Percentiles rank a stretch among this genome's conserved stretches.
Evolutionary conservation across 2,113 vertebrate genomes (phyloP).

Genomic region (Gymnogyps californianus): DNA sequence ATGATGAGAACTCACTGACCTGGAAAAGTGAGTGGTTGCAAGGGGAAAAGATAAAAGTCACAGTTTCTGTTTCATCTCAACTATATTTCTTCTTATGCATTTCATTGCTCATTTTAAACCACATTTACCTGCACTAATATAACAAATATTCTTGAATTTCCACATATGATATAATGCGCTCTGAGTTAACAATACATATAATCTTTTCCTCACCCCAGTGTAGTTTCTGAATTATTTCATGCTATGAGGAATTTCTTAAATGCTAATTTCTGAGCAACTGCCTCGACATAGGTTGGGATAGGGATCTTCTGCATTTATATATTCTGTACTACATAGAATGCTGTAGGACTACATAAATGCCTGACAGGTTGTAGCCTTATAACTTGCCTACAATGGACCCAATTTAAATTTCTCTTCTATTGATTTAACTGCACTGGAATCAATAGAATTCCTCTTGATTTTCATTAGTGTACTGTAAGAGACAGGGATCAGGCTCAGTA

Average conservation of each 20-base stretch:
- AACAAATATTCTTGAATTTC: not conserved
- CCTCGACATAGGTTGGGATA: not conserved
- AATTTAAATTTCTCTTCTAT: slow-evolving; percentile 37
- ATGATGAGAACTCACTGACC: not conserved
- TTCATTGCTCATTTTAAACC: not conserved
- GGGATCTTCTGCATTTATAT: not conserved
- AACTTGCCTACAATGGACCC: not conserved
- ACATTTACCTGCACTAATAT: not conserved
- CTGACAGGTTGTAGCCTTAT: not conserved
- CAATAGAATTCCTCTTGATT: slow-evolving; percentile 27
- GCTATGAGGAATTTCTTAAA: not conserved
- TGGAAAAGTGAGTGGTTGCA: not conserved
- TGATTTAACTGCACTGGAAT: not conserved
- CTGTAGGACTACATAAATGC: not conserved
- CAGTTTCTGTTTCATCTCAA: not conserved
- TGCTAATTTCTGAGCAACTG: not conserved
- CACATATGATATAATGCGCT: not conserved
- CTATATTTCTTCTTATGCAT: not conserved
- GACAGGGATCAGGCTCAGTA: not conserved
- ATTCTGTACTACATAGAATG: not conserved
- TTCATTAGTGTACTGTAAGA: not conserved
- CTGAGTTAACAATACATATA: not conserved
- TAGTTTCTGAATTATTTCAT: not conserved
- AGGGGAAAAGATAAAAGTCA: not conserved
- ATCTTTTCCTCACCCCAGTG: not conserved